A percentile compares a stretch with the other conserved stretches of the same genome.
phyloP scores from a whole-genome alignment of 64 coral and sea anemone genomes.

The Montipora capricornis region DNA sequence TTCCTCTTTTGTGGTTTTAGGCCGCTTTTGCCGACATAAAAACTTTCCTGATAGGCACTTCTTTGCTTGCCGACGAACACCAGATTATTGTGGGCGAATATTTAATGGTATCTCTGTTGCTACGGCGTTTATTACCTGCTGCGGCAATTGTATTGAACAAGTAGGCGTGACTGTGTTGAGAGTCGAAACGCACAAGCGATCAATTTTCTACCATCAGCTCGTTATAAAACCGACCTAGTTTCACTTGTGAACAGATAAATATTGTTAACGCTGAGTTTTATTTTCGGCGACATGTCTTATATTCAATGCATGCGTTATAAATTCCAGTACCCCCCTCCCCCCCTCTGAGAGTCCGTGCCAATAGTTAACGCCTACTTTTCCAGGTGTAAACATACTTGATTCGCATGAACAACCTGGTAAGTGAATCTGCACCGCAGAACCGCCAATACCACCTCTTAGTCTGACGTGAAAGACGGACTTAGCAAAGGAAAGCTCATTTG shows the following conservation, averaged over 20 bases:
- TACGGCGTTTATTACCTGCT: slow-evolving; percentile 38
- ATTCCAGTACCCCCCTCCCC: not conserved
- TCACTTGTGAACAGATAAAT: not conserved
- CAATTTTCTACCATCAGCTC: not conserved
- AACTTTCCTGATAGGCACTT: not conserved
- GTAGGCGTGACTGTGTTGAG: slow-evolving; percentile 28
- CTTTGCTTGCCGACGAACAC: not conserved
- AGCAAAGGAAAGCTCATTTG: slow-evolving; percentile 23
- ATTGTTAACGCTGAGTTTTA: not conserved
- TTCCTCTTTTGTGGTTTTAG: slow-evolving; percentile 13
- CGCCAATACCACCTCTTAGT: not conserved
- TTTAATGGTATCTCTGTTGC: slow-evolving; percentile 6
- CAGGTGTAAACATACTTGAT: slow-evolving; percentile 37
- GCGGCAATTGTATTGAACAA: slow-evolving; percentile 25
- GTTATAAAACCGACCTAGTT: too few relatives aligned
- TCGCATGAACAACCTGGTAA: slow-evolving; percentile 24
- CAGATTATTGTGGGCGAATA: slow-evolving; percentile 3
- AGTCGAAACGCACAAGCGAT: not conserved
- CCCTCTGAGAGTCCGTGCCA: not conserved
- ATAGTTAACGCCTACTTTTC: slow-evolving; percentile 16
- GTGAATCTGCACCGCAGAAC: not conserved
- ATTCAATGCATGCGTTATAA: not conserved
- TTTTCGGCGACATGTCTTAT: not conserved
- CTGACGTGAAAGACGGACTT: not conserved
- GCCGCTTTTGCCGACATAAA: slow-evolving; percentile 32